Percentiles rank a stretch among this genome's conserved stretches.
Evolutionary conservation across 2,888 invertebrate species (phyloP).

Genomic region (Limnephilus lunatus): DNA sequence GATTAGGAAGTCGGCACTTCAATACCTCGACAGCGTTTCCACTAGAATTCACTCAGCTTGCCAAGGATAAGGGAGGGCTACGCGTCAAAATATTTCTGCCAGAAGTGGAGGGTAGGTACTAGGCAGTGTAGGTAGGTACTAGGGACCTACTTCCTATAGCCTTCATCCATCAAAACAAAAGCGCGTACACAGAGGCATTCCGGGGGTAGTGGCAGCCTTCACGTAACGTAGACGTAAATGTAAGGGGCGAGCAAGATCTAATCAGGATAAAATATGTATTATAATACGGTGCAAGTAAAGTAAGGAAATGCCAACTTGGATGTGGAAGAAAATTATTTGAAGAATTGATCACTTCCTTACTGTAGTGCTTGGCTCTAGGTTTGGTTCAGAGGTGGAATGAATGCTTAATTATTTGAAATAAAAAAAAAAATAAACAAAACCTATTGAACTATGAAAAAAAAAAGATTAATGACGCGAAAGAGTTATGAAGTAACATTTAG

Average conservation of each 20-base stretch:
- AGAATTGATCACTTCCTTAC: too few relatives aligned
- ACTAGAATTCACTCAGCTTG: background rate
- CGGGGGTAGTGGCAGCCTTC: background rate
- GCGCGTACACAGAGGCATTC: slow-evolving; percentile 29
- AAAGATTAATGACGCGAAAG: too few relatives aligned
- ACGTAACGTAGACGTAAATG: background rate
- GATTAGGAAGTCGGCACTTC: background rate
- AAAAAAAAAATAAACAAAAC: too few relatives aligned
- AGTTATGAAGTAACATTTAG: too few relatives aligned
- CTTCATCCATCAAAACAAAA: slow-evolving; percentile 38
- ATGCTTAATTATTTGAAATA: too few relatives aligned
- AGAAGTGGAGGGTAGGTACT: background rate
- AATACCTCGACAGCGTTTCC: background rate
- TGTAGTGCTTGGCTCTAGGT: too few relatives aligned
- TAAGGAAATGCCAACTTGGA: background rate
- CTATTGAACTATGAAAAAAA: too few relatives aligned
- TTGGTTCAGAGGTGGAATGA: too few relatives aligned
- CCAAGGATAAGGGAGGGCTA: background rate
- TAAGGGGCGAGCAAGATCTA: background rate
- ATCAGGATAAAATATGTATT: background rate
- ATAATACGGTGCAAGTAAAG: background rate
- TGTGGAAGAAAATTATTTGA: too few relatives aligned
- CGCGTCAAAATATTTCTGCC: slow-evolving; percentile 4
- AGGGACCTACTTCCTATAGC: background rate
- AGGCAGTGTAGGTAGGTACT: background rate